These are phyloP conservation scores for Lypha dubia DNA, from an alignment of 2,888 invertebrate genomes.

Conservation along the genomic window DNA sequence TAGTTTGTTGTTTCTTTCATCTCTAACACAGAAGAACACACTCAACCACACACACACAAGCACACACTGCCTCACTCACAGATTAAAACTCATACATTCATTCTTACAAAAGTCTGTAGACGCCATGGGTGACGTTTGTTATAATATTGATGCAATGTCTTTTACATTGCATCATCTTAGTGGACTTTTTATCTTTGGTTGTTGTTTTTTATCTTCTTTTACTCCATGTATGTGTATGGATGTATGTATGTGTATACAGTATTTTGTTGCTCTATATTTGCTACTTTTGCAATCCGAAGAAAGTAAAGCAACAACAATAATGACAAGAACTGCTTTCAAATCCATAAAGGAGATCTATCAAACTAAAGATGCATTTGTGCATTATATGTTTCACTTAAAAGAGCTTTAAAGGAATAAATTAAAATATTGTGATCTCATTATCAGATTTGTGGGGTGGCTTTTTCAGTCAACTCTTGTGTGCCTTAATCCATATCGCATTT, in stretches of 20 bases:
- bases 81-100: background rate
- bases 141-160: conserved; percentile 73
- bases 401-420: conserved; percentile 14
- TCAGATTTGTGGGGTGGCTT: too few species aligned
- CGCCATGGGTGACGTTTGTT: conserved; percentile 73
- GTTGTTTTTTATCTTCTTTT: conserved; percentile 9
- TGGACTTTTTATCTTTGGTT: conserved; percentile 68
- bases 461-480: background rate
- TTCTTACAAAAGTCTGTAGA: conserved; percentile 55
- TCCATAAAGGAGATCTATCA: conserved; percentile 72
- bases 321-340: conserved; percentile 62
- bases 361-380: conserved; percentile 64
- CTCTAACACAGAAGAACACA: background rate
- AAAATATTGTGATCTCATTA: too few species aligned
- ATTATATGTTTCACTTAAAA: conserved; percentile 8
- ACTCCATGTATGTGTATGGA: too few species aligned
- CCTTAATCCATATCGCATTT: background rate
- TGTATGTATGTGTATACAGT: too few species aligned
- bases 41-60: background rate
- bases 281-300: conserved; percentile 51
- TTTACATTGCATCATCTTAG: conserved; percentile 71
- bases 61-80: background rate
- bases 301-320: conserved; percentile 56
- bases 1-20: conserved; percentile 54
- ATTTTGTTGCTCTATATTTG: conserved; percentile 21